Percentiles rank a stretch among this genome's conserved stretches.
Conservation (phyloP, 1,140 invertebrate genomes). For the Zophobas atratus region DNA sequence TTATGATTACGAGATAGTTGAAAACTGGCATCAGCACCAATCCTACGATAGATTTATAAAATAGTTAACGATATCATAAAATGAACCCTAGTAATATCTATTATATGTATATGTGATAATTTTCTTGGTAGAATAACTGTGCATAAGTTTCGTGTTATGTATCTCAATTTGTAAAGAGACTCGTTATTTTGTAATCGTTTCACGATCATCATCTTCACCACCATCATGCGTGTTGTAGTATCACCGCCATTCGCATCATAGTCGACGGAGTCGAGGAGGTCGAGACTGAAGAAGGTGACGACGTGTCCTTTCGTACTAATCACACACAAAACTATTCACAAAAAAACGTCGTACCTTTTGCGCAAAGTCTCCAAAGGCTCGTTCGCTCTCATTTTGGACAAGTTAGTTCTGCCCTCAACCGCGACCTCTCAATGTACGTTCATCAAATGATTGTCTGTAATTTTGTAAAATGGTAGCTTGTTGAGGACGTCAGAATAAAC, state of each 20-base stretch:
- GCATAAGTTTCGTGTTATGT: conserved; percentile 65
- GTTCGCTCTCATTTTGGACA: conserved; percentile 53
- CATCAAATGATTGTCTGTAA: conserved; percentile 35
- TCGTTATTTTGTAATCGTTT: conserved; percentile 48
- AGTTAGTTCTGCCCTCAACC: conserved; percentile 61
- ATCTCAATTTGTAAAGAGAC: conserved; percentile 63
- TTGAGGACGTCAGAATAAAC: conserved; percentile 81
- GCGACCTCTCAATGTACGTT: conserved; percentile 15
- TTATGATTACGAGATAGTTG: conserved; percentile 58
- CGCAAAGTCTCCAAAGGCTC: conserved; percentile 50
- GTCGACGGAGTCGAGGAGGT: conserved; percentile 58
- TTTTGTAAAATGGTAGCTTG: conserved; percentile 72
- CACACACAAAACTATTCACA: not conserved
- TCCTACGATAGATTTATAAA: conserved; percentile 58
- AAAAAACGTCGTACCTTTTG: conserved; percentile 34
- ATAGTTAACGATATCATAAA: conserved; percentile 51
- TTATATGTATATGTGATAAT: conserved; percentile 68
- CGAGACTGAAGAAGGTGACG: conserved; percentile 63
- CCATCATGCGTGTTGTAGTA: conserved; percentile 51
- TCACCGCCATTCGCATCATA: conserved; percentile 47
- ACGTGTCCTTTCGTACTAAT: conserved; percentile 60
- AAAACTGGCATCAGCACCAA: conserved; percentile 66
- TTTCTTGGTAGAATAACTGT: conserved; percentile 66
- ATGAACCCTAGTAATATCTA: conserved; percentile 61
- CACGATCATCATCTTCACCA: conserved; percentile 47